A percentile compares a stretch with the other conserved stretches of the same genome.
phyloP scores from a whole-genome alignment of 2,888 invertebrate species.

The Campoletis raptor region DNA sequence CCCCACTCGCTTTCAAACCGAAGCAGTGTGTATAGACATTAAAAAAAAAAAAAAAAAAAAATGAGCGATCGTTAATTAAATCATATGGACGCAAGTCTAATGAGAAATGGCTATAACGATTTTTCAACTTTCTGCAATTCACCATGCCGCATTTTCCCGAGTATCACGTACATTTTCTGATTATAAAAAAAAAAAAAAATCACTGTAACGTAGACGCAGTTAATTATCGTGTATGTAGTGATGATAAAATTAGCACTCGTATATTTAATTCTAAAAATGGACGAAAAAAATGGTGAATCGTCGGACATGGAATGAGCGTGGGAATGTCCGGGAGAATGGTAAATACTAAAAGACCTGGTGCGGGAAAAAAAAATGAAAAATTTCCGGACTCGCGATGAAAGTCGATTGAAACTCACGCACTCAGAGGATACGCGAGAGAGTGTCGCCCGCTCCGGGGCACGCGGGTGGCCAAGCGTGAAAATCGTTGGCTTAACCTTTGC shows the following conservation, averaged over 20 bases:
- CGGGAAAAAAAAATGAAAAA: slow-evolving; percentile 19
- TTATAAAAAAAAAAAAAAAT: background rate
- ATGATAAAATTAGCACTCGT: slow-evolving; percentile 17
- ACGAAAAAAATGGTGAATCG: slow-evolving; percentile 40
- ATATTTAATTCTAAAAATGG: slow-evolving; percentile 20
- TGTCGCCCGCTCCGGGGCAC: slow-evolving; percentile 65
- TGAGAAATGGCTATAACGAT: slow-evolving; percentile 17
- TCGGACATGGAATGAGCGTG: slow-evolving; percentile 48
- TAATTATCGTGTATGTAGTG: slow-evolving; percentile 7
- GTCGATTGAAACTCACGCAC: slow-evolving; percentile 60
- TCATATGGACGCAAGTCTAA: slow-evolving; percentile 26
- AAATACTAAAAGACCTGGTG: slow-evolving; percentile 20
- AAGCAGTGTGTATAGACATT: background rate
- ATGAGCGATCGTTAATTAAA: slow-evolving; percentile 53
- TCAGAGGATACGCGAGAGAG: slow-evolving; percentile 54
- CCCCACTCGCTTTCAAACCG: slow-evolving; percentile 46
- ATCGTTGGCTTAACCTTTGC: slow-evolving; percentile 71
- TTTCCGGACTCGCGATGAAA: slow-evolving; percentile 61
- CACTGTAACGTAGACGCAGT: background rate
- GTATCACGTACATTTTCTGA: background rate
- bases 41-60: slow-evolving; percentile 31
- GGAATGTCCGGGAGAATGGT: slow-evolving; percentile 65
- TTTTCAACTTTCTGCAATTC: slow-evolving; percentile 33
- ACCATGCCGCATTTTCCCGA: slow-evolving; percentile 4
- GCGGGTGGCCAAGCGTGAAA: slow-evolving; percentile 74